Evolutionary conservation across 2,113 vertebrate genomes (phyloP).

Genomic region (Callipepla squamata): DNA sequence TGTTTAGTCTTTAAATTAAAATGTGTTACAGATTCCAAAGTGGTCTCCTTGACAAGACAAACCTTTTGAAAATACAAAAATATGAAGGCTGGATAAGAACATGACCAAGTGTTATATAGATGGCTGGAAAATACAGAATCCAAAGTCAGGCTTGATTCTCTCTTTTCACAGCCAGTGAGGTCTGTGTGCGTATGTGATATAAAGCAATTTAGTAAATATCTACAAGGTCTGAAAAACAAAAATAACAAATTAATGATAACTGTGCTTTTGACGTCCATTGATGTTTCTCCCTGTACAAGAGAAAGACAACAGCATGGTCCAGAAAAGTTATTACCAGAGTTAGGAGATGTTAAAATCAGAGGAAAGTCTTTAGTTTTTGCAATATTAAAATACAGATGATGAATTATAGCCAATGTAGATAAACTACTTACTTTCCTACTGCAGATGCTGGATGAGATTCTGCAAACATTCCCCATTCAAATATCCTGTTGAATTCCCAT

Average conservation of each 20-base stretch:
- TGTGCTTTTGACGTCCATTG: background rate
- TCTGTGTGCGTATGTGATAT: background rate
- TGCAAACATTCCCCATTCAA: slow-evolving; percentile 1
- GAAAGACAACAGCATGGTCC: background rate
- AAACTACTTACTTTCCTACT: slow-evolving; percentile 18
- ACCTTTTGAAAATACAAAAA: background rate
- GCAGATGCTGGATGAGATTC: slow-evolving; percentile 24
- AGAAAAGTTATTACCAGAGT: background rate
- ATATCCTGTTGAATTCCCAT: slow-evolving; percentile 1
- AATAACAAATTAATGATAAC: background rate
- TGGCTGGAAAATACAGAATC: background rate
- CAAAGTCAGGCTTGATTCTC: background rate
- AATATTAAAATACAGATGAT: slow-evolving; percentile 3
- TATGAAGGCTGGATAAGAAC: background rate
- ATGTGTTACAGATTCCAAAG: background rate
- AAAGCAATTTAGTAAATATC: background rate
- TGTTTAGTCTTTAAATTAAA: background rate
- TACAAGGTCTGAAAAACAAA: background rate
- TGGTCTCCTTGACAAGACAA: background rate
- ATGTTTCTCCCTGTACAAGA: background rate
- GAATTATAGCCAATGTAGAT: slow-evolving; percentile 20
- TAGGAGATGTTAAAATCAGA: background rate
- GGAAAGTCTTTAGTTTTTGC: background rate
- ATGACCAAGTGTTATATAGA: background rate
- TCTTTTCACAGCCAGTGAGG: background rate